A percentile compares a stretch with the other conserved stretches of the same genome.
Evolutionary conservation across 2,888 invertebrate genomes (phyloP).

Genomic region (Xylocampa areola): DNA sequence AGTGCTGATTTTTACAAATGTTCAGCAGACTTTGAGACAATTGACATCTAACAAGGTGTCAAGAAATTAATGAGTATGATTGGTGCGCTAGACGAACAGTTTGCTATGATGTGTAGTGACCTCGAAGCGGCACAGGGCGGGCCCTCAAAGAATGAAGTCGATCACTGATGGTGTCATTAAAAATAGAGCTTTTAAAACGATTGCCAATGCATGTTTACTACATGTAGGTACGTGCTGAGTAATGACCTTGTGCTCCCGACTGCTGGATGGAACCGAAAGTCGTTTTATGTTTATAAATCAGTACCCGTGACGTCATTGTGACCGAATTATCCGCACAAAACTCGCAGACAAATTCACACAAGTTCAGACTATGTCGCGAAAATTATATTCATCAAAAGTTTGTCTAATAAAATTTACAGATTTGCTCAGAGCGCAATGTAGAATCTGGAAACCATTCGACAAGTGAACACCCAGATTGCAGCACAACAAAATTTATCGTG

Average conservation of each 20-base stretch:
- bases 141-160: slow-evolving; percentile 70
- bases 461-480: slow-evolving; percentile 74
- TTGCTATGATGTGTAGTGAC: slow-evolving; percentile 54
- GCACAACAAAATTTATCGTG: slow-evolving; percentile 74
- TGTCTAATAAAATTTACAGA: slow-evolving; percentile 23
- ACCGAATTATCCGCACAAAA: slow-evolving; percentile 78
- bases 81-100: slow-evolving; percentile 40
- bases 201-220: slow-evolving; percentile 83
- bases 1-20: neutral
- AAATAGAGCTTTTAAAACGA: slow-evolving; percentile 80
- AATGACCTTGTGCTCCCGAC: slow-evolving; percentile 84
- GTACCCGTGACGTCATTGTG: slow-evolving; percentile 85
- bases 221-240: slow-evolving; percentile 71
- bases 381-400: slow-evolving; percentile 27
- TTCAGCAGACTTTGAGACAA: neutral
- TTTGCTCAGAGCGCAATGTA: slow-evolving; percentile 40
- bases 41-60: slow-evolving; percentile 29
- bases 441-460: slow-evolving; percentile 61
- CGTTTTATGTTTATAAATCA: slow-evolving; percentile 86
- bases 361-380: slow-evolving; percentile 31
- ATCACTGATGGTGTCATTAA: slow-evolving; percentile 74
- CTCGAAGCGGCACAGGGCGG: slow-evolving; percentile 74
- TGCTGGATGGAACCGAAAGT: slow-evolving; percentile 81
- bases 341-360: slow-evolving; percentile 58
- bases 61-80: slow-evolving; percentile 48